phyloP scores from a whole-genome alignment of 2,888 invertebrate species.

The Lucinisca nassula region DNA sequence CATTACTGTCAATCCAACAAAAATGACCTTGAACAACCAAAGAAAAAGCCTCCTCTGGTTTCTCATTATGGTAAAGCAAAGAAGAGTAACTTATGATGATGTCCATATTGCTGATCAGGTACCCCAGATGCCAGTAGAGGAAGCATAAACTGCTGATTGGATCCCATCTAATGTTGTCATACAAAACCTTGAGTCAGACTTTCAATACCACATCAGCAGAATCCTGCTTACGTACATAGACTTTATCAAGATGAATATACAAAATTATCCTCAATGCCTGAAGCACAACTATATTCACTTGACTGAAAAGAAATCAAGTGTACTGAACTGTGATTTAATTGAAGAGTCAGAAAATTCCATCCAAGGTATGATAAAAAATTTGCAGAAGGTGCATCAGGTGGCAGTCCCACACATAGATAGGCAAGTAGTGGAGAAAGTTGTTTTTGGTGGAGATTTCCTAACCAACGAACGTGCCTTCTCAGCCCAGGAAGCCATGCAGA shows the following conservation, averaged over 20 bases:
- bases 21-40: constrained; percentile 36
- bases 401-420: neutral
- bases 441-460: neutral
- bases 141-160: neutral
- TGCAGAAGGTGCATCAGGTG: constrained; percentile 21
- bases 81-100: constrained; percentile 26
- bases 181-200: neutral
- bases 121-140: neutral
- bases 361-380: constrained; percentile 25
- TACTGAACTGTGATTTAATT: constrained; percentile 21
- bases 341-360: constrained; percentile 19
- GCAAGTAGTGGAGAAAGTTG: neutral
- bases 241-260: neutral
- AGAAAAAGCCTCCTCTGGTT: constrained; percentile 46
- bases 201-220: neutral
- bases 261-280: neutral
- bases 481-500: neutral
- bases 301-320: neutral
- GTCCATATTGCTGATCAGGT: neutral
- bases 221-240: neutral
- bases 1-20: constrained; percentile 26
- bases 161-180: neutral
- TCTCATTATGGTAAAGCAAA: constrained; percentile 35
- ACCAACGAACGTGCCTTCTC: neutral
- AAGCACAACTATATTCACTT: neutral